Evolutionary conservation across 2,797 vertebrate species (phyloP).

Genomic region (Pagetopsis macropterus): DNA sequence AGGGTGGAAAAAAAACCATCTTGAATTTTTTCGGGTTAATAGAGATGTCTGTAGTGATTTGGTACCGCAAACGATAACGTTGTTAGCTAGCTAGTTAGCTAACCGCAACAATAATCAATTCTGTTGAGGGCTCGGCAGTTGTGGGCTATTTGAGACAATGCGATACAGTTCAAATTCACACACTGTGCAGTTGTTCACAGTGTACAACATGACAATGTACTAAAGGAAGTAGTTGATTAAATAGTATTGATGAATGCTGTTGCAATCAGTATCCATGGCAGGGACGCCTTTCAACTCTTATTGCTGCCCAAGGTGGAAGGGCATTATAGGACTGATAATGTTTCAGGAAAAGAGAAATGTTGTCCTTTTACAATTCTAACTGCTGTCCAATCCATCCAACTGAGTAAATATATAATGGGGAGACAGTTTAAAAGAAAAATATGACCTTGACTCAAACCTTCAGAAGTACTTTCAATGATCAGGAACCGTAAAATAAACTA

Average conservation of each 20-base stretch:
- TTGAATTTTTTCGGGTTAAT: no score
- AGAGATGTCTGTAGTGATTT: no score
- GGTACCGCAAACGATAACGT: no score
- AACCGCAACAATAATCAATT: no score
- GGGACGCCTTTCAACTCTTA: background rate
- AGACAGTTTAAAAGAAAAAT: background rate
- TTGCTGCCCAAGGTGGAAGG: background rate
- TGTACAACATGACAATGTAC: no score
- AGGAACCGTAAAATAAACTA: conserved; percentile 5
- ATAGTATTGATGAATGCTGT: background rate
- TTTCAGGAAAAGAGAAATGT: background rate
- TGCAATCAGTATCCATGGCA: background rate
- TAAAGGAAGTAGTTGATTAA: background rate
- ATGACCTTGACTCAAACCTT: conserved; percentile 15
- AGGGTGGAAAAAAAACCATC: no score
- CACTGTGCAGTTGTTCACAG: no score
- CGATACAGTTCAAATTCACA: no score
- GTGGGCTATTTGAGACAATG: no score
- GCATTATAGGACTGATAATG: background rate
- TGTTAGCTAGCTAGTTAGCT: no score
- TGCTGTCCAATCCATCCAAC: conserved; percentile 4
- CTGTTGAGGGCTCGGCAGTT: no score
- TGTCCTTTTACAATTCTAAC: background rate
- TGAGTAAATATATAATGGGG: conserved; percentile 3
- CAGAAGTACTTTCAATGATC: background rate